Evolutionary conservation across 2,113 vertebrate species (phyloP).

Genomic region (Tragulus kanchil): DNA sequence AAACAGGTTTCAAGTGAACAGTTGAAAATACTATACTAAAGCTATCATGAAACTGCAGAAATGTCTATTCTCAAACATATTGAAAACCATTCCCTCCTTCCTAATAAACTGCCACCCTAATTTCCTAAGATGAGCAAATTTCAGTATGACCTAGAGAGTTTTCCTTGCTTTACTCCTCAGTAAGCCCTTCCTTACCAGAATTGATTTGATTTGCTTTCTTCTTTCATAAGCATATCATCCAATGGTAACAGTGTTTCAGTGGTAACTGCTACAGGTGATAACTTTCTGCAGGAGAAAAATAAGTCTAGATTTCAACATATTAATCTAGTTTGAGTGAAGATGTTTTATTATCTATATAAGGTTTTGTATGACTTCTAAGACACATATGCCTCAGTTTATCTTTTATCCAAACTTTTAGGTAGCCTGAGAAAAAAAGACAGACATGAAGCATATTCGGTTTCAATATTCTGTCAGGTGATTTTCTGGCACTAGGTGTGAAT

Average conservation of each 20-base stretch:
- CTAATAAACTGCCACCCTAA: not conserved
- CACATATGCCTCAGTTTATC: conserved; percentile 45
- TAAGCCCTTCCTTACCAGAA: not conserved
- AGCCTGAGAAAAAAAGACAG: not conserved
- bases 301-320: not conserved
- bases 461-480: conserved; percentile 47
- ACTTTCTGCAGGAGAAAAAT: accelerated
- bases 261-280: accelerated
- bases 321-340: not conserved
- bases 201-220: not conserved
- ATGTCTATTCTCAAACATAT: not conserved
- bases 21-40: not conserved
- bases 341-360: not conserved
- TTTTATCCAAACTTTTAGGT: conserved; percentile 29
- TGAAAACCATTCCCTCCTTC: not conserved
- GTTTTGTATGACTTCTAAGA: not conserved
- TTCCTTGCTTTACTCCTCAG: not conserved
- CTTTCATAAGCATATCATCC: not conserved
- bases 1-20: not conserved
- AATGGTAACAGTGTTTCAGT: not conserved
- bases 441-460: not conserved
- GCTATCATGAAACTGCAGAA: not conserved
- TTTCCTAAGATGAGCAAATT: not conserved
- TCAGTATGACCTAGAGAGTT: not conserved
- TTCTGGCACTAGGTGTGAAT: not conserved